These are phyloP conservation scores for Cinara cedri DNA, from an alignment of 2,888 invertebrate species.

Conservation along the genomic window DNA sequence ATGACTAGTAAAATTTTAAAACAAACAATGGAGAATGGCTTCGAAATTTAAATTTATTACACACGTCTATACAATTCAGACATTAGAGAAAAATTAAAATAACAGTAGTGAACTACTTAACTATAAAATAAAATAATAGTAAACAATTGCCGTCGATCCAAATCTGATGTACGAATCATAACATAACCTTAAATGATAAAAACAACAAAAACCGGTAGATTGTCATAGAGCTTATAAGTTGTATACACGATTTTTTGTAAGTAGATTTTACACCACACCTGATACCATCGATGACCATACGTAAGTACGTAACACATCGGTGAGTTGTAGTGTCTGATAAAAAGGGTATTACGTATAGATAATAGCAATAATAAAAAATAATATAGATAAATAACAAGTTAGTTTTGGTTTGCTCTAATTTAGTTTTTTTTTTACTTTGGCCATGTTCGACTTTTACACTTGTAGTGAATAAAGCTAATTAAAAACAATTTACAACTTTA, in stretches of 20 bases:
- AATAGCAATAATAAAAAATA: not conserved
- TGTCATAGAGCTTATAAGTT: no score
- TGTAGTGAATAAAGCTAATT: not conserved
- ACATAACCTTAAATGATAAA: slow-evolving; percentile 45
- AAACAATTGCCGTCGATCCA: not conserved
- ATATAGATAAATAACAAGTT: not conserved
- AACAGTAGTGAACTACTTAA: not conserved
- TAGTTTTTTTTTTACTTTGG: not conserved
- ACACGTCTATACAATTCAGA: not conserved
- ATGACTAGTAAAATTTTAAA: not conserved
- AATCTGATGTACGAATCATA: slow-evolving; percentile 19
- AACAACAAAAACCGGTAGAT: slow-evolving; percentile 19
- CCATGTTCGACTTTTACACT: not conserved
- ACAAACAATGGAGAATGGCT: not conserved
- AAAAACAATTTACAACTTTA: no score
- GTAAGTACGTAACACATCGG: slow-evolving; percentile 53
- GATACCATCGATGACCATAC: slow-evolving; percentile 36
- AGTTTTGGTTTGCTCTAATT: not conserved
- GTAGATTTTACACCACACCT: no score
- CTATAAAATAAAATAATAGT: not conserved
- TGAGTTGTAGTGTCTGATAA: slow-evolving; percentile 37
- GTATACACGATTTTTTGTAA: no score
- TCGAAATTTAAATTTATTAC: not conserved
- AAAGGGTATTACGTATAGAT: not conserved
- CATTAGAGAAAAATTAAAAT: no score